phyloP scores from a whole-genome alignment of 2,888 invertebrate genomes.

The Bembecia ichneumoniformis region DNA sequence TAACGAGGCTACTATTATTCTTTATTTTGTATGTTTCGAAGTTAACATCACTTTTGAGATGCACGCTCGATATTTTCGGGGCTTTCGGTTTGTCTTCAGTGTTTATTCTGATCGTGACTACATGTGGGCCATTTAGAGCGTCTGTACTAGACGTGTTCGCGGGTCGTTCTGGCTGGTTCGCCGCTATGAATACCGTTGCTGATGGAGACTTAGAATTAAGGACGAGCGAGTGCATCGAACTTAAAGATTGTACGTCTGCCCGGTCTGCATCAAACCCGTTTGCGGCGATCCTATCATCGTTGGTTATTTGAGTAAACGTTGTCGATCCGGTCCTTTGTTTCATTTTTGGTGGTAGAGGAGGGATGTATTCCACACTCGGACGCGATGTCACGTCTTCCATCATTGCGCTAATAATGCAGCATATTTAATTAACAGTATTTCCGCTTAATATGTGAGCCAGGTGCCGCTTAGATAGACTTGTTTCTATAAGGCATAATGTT shows the following conservation, averaged over 20 bases:
- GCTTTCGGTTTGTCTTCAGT: constrained; percentile 70
- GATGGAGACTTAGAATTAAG: constrained; percentile 67
- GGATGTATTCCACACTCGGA: constrained; percentile 60
- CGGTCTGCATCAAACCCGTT: constrained; percentile 40
- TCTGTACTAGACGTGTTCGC: constrained; percentile 57
- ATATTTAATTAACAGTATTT: constrained; percentile 59
- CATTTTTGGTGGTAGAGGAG: constrained; percentile 72
- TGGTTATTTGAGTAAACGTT: constrained; percentile 60
- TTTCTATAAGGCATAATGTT: constrained; percentile 68
- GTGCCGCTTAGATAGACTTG: constrained; percentile 46
- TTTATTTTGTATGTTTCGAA: constrained; percentile 53
- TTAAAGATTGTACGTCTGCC: constrained; percentile 49
- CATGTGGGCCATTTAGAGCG: constrained; percentile 66
- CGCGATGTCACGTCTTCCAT: constrained; percentile 71
- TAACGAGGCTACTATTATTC: constrained; percentile 70
- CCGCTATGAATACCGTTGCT: constrained; percentile 71
- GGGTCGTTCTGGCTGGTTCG: constrained; percentile 63
- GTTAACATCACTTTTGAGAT: constrained; percentile 61
- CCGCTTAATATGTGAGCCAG: constrained; percentile 52
- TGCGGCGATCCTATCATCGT: constrained; percentile 36
- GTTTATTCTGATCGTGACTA: constrained; percentile 80
- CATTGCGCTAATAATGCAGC: constrained; percentile 54
- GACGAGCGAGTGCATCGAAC: constrained; percentile 72
- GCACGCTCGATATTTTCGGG: constrained; percentile 63
- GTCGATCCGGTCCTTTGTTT: constrained; percentile 55